Evolutionary conservation across 2,888 invertebrate species (phyloP), one percentile per base, ranked within the genome.

Genomic region (Leucophenga montana): DNA sequence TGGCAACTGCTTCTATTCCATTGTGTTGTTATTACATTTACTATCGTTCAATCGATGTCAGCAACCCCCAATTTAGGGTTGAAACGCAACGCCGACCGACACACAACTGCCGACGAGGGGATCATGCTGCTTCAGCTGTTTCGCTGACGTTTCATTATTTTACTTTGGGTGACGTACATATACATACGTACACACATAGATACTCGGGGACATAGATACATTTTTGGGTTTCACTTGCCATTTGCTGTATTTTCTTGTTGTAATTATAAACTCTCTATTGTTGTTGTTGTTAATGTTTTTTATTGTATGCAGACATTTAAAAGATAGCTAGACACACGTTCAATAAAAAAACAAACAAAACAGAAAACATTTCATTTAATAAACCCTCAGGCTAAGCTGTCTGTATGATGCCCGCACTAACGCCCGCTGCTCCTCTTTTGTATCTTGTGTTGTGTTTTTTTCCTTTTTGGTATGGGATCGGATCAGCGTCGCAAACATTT

Each of bases 361-460:
- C 2, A 27, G 4, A 27, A 27, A 2, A 27, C 27, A 27, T 27
- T 27, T 56, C 9, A 59, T 59, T 59, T n/a, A 39, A 18, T 39
- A 39, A 18, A 39, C 39, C 61, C 61, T 39, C 39, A 57, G 14
- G 22, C 54, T 18, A 54, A 3, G 6, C 16, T 54, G 22, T 20
- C 18, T 54, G 22, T 54, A 8, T 39, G 39, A 39, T 39, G 39
- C 39, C 39, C 80, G 82, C 77, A 73, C 71, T 71, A 71, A 77
- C 67, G 71, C 66, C 66, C 69, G 68, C 48, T 56, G 6, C n/a
- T 14, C 18, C 11, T 18, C 33, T 39, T n/a, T 39, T 39, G n/a
- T 39, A n/a, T 31, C 16, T 18, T 39, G 18, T 11, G 27, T 62
- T 22, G 3, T 20, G 13, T 20, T 44, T 18, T 46, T 62, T 50